Evolutionary conservation across 2,113 vertebrate species (phyloP), one percentile per base, ranked within the genome.

Genomic region (Toxostoma redivivum): DNA sequence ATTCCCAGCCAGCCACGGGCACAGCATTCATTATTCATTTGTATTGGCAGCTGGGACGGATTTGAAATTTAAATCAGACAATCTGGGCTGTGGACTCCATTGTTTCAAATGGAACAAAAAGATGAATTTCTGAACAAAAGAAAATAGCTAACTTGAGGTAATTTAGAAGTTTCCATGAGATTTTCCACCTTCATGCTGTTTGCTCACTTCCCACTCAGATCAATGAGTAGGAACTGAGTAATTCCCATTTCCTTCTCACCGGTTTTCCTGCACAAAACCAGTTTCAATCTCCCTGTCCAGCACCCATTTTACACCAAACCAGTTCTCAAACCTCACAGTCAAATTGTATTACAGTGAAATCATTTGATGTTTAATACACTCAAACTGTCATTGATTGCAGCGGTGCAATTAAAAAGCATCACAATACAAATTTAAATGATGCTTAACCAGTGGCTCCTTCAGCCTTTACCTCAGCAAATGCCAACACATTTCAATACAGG

Each of bases 41-140:
- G 31, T 61, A 82, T 24, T 44, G n/a, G 85, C 85, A 93, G 82
- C 61, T 1, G 1, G 67, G 67, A 65, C 11, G 35, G 21, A 90
- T 92, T 40, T 93, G 80, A 96, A 95, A 91, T 93, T 62, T 86
- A 86, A 94, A 95, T 94, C 82, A 47, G 73, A 70, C 81, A 82
- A 72, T 86, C 88, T 54, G 76, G 80, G 57, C 86, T 67, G 51
- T 9, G 2, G 72, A 74, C 21, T 56, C n/a, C 64, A 65, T 58
- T 88, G 92, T 92, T 90, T 91, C 88, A 51, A 80, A 62, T 4
- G 1, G 2, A 78, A 89, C 51, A 85, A 37, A 70, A 73, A 76
- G 40, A 85, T 2, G 4, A 6, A 27, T 33, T 87, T 88, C 42
- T 47, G 25, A 89, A 87, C 19, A 50, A 57, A 64, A 69, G n/a